Evolutionary conservation across 2,113 vertebrate species (phyloP), one percentile per base, ranked within the genome.

Genomic region (Rynchops niger): DNA sequence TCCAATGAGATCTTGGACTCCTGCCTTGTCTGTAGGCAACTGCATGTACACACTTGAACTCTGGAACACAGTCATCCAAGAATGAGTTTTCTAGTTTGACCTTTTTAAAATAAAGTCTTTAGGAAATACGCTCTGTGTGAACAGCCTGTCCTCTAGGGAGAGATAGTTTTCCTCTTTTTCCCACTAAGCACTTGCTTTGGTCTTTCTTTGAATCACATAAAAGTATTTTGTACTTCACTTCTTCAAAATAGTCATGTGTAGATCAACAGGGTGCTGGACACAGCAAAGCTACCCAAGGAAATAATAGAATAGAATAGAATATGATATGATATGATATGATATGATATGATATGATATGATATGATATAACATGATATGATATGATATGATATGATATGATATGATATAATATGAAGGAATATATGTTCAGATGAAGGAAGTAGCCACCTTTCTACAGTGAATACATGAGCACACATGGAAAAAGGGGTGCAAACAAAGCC

Each of bases 11-110:
- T 5, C 38, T 79, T 63, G 23, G 40, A 49, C 29, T 81, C 38
- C 27, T 81, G 25, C 12, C 27, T 66, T 63, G 30, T 26, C 74
- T 38, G 27, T 32, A 19, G 42, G 25, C 16, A 77, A 11, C 30
- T 53, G 36, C 40, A 70, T 0, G 0, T 9, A 17, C 43, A 79
- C 13, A 18, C 38, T 36, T 40, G 63, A 79, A 49, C 4, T 2
- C 45, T 83, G 80, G 77, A 86, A 81, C 86, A 71, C 0, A 0
- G 52, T 70, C 69, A 79, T 19, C 20, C n/a, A 63, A 81, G n/a
- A 82, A 74, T 42, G 23, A 55, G 18, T 79, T 82, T 91, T 88
- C 47, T 79, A 27, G 69, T 43, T 59, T 79, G 80, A 86, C 61
- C 53, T 89, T 86, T 90, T 47, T 38, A 71, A 94, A 88, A 80